Evolutionary conservation across 2,888 invertebrate genomes (phyloP).

Genomic region (Polymixis lichenea): DNA sequence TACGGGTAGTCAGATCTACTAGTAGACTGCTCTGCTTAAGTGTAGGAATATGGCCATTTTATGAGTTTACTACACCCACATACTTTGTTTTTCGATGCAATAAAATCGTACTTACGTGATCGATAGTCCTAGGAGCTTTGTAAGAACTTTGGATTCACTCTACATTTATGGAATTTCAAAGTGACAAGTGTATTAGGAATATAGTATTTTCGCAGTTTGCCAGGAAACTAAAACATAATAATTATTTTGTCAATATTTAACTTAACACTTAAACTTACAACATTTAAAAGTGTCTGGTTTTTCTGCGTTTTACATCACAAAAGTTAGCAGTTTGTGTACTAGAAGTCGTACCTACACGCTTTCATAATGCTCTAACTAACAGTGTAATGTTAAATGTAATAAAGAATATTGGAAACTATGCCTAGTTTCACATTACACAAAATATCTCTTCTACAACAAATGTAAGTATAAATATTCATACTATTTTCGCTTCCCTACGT

Average conservation of each 20-base stretch:
- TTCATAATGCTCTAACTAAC: slow-evolving; percentile 20
- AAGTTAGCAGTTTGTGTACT: slow-evolving; percentile 17
- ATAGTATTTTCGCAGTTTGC: neutral
- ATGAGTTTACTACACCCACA: slow-evolving; percentile 40
- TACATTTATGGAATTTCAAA: slow-evolving; percentile 22
- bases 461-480: slow-evolving; percentile 7
- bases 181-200: slow-evolving; percentile 10
- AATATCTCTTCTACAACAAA: neutral
- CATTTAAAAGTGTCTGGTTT: slow-evolving; percentile 36
- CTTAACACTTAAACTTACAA: slow-evolving; percentile 33
- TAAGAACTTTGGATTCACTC: no score
- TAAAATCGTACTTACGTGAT: slow-evolving; percentile 26
- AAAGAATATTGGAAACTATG: slow-evolving; percentile 20
- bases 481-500: neutral
- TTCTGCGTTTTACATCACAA: slow-evolving; percentile 41
- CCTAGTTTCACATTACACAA: slow-evolving; percentile 27
- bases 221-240: neutral
- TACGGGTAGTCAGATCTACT: neutral
- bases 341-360: slow-evolving; percentile 25
- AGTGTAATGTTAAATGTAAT: slow-evolving; percentile 33
- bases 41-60: slow-evolving; percentile 39
- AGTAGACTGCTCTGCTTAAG: slow-evolving; percentile 27
- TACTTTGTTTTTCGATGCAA: slow-evolving; percentile 41
- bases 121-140: slow-evolving; percentile 21
- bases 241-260: slow-evolving; percentile 22